Conservation (phyloP, 1,140 invertebrate species). For the Cotesia vestalis region DNA sequence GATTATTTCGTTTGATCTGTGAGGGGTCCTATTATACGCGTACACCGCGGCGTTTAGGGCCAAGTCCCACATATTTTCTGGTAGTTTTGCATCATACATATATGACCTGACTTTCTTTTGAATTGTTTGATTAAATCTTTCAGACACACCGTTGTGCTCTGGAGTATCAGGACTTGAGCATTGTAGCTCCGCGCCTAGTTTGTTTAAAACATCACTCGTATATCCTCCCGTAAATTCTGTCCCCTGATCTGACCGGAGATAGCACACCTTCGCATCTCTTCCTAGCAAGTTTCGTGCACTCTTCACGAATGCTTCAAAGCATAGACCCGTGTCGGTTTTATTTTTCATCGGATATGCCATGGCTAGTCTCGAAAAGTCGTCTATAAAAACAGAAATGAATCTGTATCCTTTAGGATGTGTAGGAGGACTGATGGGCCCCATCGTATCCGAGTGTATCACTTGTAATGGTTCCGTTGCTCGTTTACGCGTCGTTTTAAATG, state of each 20-base stretch:
- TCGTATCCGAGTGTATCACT: slow-evolving; percentile 29
- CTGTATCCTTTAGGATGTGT: slow-evolving; percentile 32
- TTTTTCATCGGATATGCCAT: slow-evolving; percentile 32
- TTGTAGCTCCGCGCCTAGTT: slow-evolving; percentile 24
- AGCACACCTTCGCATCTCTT: slow-evolving; percentile 33
- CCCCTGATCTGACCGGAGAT: slow-evolving; percentile 26
- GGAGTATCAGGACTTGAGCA: slow-evolving; percentile 26
- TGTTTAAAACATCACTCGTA: slow-evolving; percentile 26
- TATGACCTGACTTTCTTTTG: slow-evolving; percentile 28
- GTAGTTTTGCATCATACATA: slow-evolving; percentile 32
- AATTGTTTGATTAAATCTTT: slow-evolving; percentile 25
- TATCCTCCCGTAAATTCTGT: slow-evolving; percentile 33
- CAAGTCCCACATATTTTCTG: slow-evolving; percentile 32
- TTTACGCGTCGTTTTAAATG: slow-evolving; percentile 22
- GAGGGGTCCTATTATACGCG: slow-evolving; percentile 28
- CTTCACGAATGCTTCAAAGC: slow-evolving; percentile 27
- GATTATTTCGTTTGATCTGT: slow-evolving; percentile 22
- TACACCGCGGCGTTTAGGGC: slow-evolving; percentile 23
- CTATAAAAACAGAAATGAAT: slow-evolving; percentile 30
- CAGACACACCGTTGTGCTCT: slow-evolving; percentile 25
- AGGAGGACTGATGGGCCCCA: slow-evolving; percentile 31
- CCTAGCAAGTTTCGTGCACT: slow-evolving; percentile 31
- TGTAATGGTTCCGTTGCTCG: slow-evolving; percentile 31
- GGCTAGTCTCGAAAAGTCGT: slow-evolving; percentile 30
- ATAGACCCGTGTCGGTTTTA: slow-evolving; percentile 25